Base-by-base conservation (phyloP, 2,888 invertebrate genomes). In the Timema podura region DNA sequence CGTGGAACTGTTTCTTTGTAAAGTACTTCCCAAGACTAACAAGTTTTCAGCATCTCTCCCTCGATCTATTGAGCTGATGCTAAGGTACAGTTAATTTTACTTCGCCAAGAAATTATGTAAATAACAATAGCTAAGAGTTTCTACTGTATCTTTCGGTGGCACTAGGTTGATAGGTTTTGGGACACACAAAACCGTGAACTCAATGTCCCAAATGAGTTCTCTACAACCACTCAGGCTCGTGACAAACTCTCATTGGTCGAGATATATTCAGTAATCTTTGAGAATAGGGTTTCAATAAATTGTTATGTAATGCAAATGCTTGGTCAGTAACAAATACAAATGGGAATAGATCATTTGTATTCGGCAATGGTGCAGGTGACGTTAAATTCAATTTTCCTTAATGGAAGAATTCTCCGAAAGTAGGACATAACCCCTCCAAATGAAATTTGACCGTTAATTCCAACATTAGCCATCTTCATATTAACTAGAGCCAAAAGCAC, bases 271-370 rank as follows among this genome's bases (percentile, higher is more conserved):
- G 30, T 30, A 30, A 30, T n/a, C 51, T 51, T n/a, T 51, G 51
- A 51, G 51, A 51, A 3, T 51, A 51, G 51, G 51, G 3, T 51
- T 51, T 51, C 51, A 51, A 51, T n/a, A 51, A 51, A 51, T 51
- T 51, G 11, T 11, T 51, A 51, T 51, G 51, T 51, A 51, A n/a
- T 51, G 51, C 51, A 51, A 51, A 51, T 51, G 3, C 51, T n/a
- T 51, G 2, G 49, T 49, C 49, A 10, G 51, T 3, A 13, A 51
- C 51, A 51, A 51, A 51, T 51, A 51, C 51, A 51, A 13, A 51
- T 51, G 51, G 51, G 11, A 51, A 51, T 2, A 51, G 11, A 51
- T 51, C 51, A 11, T 2, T 51, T 51, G 51, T n/a, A n/a, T 51
- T 51, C 51, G 51, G 51, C 51, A 51, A n/a, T 3, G 51, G 1